Evolutionary conservation across 2,113 vertebrate species (phyloP).

Genomic region (cattle (Bos taurus)): DNA sequence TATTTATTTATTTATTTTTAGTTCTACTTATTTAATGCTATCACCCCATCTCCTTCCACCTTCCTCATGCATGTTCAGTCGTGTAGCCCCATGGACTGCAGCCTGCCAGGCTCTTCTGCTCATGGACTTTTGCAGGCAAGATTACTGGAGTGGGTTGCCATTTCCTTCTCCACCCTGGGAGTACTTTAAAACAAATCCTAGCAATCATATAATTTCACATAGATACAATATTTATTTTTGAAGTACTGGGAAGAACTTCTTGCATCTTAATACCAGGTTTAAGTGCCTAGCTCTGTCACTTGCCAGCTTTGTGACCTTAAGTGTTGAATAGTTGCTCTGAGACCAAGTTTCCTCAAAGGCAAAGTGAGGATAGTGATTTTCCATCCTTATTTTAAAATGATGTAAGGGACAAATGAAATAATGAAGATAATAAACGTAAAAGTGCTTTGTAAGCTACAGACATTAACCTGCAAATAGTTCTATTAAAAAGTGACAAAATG

Average conservation of each 20-base stretch:
- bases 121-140: neutral
- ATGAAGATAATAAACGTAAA: neutral
- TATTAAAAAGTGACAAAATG: neutral
- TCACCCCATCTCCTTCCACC: neutral
- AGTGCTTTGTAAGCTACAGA: neutral
- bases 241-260: neutral
- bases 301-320: neutral
- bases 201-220: neutral
- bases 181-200: neutral
- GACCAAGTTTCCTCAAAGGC: neutral
- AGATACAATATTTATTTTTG: neutral
- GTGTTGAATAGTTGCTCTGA: neutral
- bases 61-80: neutral
- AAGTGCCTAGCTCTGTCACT: neutral
- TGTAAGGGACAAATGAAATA: neutral
- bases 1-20: neutral
- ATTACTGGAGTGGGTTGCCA: neutral
- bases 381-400: neutral
- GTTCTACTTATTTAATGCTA: neutral
- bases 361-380: neutral
- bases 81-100: neutral
- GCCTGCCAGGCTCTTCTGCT: neutral
- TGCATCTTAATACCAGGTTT: neutral
- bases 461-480: neutral
- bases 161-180: neutral